These are phyloP conservation scores for Gallinago jamesoni DNA, from an alignment of 2,113 vertebrate genomes.

Conservation along the genomic window DNA sequence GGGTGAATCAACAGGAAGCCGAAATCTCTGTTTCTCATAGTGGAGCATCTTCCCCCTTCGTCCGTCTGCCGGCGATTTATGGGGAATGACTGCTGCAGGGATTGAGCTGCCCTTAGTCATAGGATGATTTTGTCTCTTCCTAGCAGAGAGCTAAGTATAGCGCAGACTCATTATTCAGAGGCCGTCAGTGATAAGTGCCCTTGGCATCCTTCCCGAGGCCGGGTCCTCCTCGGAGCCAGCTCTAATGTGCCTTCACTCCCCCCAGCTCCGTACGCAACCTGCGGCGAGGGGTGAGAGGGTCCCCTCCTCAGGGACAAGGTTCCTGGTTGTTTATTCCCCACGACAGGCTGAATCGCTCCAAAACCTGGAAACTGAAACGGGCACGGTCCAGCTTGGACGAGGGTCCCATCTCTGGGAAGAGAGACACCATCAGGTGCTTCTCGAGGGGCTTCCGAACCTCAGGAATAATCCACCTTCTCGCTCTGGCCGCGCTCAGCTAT, in stretches of 20 bases:
- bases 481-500: rapidly evolving
- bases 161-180: slow-evolving; percentile 16
- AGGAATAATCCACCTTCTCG: background rate
- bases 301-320: background rate
- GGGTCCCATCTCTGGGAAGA: background rate
- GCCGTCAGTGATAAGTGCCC: background rate
- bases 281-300: rapidly evolving
- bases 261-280: rapidly evolving
- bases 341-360: rapidly evolving
- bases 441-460: background rate
- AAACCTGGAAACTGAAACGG: rapidly evolving
- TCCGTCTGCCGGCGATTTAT: background rate
- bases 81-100: background rate
- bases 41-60: background rate
- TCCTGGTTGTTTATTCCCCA: rapidly evolving
- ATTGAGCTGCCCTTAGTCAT: slow-evolving; percentile 35
- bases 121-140: slow-evolving; percentile 43
- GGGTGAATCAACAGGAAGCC: background rate
- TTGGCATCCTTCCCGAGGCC: slow-evolving; percentile 21
- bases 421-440: background rate
- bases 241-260: background rate
- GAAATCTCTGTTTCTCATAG: background rate
- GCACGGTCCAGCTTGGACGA: rapidly evolving
- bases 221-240: background rate
- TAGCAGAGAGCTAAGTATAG: slow-evolving; percentile 35